Conservation (phyloP, 2,797 vertebrate genomes). For the Hyperoplus lanceolatus region DNA sequence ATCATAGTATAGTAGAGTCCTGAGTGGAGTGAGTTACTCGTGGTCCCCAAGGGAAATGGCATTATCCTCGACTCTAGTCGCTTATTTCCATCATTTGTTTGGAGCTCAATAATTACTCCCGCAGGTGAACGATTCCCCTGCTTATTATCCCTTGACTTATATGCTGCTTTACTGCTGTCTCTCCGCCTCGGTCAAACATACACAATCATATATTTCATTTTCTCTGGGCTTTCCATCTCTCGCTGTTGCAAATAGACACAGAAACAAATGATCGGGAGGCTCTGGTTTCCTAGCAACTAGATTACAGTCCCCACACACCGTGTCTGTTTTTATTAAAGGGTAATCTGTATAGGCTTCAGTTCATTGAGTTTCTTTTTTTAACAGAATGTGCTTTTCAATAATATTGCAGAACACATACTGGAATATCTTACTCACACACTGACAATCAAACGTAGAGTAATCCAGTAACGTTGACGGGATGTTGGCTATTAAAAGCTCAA, state of each 20-base stretch:
- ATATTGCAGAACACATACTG: constrained; percentile 3
- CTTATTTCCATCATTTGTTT: constrained; percentile 82
- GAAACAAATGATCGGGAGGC: constrained; percentile 38
- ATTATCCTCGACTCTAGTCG: constrained; percentile 67
- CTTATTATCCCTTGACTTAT: constrained; percentile 56
- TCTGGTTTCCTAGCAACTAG: constrained; percentile 78
- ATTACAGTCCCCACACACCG: constrained; percentile 38
- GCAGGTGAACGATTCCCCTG: constrained; percentile 70
- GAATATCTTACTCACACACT: constrained; percentile 22
- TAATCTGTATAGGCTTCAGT: constrained; percentile 40
- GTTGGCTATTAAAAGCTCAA: constrained; percentile 49
- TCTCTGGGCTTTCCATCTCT: constrained; percentile 23
- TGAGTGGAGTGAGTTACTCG: constrained; percentile 3
- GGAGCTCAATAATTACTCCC: constrained; percentile 83
- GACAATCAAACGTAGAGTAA: not conserved
- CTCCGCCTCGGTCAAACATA: constrained; percentile 51
- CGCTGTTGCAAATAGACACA: constrained; percentile 35
- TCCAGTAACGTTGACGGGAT: constrained; percentile 7
- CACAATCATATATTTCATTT: constrained; percentile 48
- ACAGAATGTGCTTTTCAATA: not conserved
- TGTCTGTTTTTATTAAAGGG: constrained; percentile 54
- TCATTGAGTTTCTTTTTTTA: constrained; percentile 36
- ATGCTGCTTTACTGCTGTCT: constrained; percentile 57
- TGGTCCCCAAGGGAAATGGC: constrained; percentile 35
- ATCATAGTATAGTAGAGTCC: not conserved